Evolutionary conservation across 2,888 invertebrate species (phyloP).

Genomic region (Rhingia campestris): DNA sequence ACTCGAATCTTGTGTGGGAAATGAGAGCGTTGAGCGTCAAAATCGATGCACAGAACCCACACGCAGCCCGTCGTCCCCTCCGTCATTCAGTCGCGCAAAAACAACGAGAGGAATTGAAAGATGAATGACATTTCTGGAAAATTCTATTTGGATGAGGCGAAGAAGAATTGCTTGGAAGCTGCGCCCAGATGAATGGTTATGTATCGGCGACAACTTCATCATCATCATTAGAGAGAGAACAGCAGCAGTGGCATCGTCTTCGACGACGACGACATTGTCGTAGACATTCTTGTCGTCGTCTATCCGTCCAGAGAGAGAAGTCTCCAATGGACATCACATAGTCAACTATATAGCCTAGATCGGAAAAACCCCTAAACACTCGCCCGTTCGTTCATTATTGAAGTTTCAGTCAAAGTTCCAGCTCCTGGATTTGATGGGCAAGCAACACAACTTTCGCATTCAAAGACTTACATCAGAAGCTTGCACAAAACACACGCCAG

Average conservation of each 20-base stretch:
- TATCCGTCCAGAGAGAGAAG: constrained; percentile 46
- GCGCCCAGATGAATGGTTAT: constrained; percentile 55
- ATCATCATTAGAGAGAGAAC: constrained; percentile 55
- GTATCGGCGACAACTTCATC: constrained; percentile 71
- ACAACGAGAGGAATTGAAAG: constrained; percentile 66
- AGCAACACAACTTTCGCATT: constrained; percentile 72
- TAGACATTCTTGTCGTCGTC: constrained; percentile 62
- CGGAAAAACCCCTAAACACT: constrained; percentile 1
- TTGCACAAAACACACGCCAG: constrained; percentile 23
- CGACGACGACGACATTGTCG: constrained; percentile 41
- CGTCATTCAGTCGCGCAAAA: constrained; percentile 69
- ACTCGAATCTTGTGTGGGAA: constrained; percentile 25
- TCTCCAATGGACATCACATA: constrained; percentile 61
- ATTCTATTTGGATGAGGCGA: constrained; percentile 52
- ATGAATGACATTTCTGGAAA: constrained; percentile 74
- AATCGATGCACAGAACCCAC: constrained; percentile 53
- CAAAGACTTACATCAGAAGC: constrained; percentile 42
- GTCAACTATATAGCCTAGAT: constrained; percentile 40
- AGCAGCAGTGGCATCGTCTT: constrained; percentile 34
- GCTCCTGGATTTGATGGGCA: constrained; percentile 70
- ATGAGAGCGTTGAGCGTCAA: constrained; percentile 42
- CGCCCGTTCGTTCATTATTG: constrained; percentile 58
- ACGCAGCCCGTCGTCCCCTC: constrained; percentile 32
- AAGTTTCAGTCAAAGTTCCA: constrained; percentile 71
- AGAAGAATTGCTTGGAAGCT: not conserved